These are phyloP conservation scores for Leptestheria dahalacensis DNA, from an alignment of 1,140 invertebrate genomes.

Conservation along the genomic window DNA sequence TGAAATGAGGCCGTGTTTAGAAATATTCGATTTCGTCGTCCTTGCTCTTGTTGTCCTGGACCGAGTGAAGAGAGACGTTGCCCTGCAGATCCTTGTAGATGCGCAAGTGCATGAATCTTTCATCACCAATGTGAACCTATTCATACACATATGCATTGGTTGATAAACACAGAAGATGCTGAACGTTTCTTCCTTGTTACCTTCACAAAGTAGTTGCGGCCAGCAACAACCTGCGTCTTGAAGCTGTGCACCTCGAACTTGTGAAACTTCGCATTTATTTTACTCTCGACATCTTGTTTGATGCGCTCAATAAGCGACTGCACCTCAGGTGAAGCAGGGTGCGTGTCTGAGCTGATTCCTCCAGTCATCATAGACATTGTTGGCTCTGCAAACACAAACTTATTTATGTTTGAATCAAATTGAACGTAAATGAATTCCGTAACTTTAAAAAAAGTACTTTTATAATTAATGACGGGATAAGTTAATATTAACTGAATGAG, in stretches of 20 bases:
- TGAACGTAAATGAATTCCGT: no score
- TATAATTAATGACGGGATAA: no score
- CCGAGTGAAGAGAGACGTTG: not conserved
- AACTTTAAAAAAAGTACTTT: no score
- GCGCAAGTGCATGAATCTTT: constrained; percentile 8
- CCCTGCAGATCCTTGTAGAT: constrained; percentile 11
- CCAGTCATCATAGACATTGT: constrained; percentile 8
- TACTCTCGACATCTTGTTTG: constrained; percentile 1
- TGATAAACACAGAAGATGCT: not conserved
- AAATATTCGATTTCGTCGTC: constrained; percentile 11
- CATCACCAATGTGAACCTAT: constrained; percentile 11
- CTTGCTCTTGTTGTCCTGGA: constrained; percentile 11
- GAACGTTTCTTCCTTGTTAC: not conserved
- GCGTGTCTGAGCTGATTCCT: constrained; percentile 1
- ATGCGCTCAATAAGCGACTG: constrained; percentile 9
- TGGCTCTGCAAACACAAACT: not conserved
- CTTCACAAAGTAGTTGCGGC: constrained; percentile 14
- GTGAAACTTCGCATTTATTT: constrained; percentile 5
- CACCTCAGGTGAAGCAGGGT: constrained; percentile 8
- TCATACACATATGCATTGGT: not conserved
- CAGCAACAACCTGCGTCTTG: constrained; percentile 13
- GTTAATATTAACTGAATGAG: no score
- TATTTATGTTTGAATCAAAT: no score
- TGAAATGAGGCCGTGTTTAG: no score
- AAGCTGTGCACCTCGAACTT: constrained; percentile 8